Evolutionary conservation across 2,113 vertebrate genomes (phyloP).

Genomic region (Apteryx mantelli): DNA sequence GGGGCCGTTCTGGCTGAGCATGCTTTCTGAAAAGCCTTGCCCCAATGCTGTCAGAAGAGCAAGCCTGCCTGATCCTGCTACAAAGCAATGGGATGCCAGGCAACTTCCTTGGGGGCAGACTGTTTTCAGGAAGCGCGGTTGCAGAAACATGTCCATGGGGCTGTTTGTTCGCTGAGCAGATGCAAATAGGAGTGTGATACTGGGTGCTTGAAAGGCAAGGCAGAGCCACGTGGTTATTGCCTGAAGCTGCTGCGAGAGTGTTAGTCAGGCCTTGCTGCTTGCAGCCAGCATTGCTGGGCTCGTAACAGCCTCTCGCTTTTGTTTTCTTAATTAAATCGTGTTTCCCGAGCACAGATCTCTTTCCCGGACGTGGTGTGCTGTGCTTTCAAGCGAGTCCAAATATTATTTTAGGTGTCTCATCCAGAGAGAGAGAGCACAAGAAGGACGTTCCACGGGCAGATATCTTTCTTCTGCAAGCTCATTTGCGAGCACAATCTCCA

Average conservation of each 20-base stretch:
- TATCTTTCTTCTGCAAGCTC: background rate
- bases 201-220: background rate
- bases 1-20: background rate
- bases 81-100: background rate
- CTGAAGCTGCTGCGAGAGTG: background rate
- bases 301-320: background rate
- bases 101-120: too few species aligned
- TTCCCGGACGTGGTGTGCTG: accelerated
- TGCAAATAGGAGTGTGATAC: background rate
- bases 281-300: background rate
- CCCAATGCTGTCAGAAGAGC: background rate
- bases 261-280: background rate
- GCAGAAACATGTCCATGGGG: background rate
- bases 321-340: background rate
- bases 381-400: background rate
- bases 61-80: background rate
- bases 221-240: background rate
- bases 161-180: background rate
- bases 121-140: background rate
- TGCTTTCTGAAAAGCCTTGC: background rate
- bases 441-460: background rate
- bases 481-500: background rate
- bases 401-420: conserved; percentile 52
- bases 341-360: background rate
- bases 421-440: background rate